These are phyloP conservation scores for Tipula helvola DNA, from an alignment of 2,888 invertebrate species.

Conservation along the genomic window DNA sequence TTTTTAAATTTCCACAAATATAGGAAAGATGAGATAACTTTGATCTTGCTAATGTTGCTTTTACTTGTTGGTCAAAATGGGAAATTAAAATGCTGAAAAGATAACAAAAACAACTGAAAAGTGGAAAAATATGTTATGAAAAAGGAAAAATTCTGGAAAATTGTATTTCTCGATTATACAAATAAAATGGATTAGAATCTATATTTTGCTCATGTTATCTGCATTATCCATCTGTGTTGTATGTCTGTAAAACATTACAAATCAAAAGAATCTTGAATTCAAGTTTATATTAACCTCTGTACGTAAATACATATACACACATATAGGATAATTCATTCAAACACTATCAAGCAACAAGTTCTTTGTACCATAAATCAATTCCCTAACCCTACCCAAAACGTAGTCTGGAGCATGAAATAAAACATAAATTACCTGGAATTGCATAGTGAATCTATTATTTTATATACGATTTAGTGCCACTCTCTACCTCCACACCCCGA, in stretches of 20 bases:
- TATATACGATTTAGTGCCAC: background rate
- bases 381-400: background rate
- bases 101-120: background rate
- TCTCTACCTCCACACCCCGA: background rate
- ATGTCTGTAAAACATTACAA: background rate
- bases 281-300: background rate
- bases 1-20: background rate
- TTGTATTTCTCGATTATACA: background rate
- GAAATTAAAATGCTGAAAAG: background rate
- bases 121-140: background rate
- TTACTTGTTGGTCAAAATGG: conserved; percentile 4
- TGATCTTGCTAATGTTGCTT: conserved; percentile 4
- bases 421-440: background rate
- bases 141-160: background rate
- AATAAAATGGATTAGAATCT: background rate
- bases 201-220: background rate
- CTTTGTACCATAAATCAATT: background rate
- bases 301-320: background rate
- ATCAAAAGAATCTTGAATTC: background rate
- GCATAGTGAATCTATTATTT: background rate
- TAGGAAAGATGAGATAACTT: background rate
- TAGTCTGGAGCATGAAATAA: background rate
- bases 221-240: background rate
- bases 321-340: background rate
- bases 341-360: background rate